Base-by-base conservation (phyloP, 2,113 vertebrate species). In the Thryonomys swinderianus region DNA sequence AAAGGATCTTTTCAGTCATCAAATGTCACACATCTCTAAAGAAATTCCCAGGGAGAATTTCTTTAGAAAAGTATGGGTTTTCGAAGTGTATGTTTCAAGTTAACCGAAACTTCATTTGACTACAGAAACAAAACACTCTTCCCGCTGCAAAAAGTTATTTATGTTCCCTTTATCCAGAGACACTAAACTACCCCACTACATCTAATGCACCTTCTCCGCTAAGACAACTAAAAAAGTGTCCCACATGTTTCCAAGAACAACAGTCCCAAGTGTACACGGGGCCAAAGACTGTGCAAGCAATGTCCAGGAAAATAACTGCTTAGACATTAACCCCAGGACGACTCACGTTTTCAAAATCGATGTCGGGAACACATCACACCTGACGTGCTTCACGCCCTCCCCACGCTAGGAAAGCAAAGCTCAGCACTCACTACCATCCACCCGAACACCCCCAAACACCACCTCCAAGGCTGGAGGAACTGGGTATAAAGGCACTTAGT, bases 21-120 rank as follows among this genome's bases (percentile, higher is more conserved):
- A 87, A 71, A 80, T 4, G 66, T 55, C 71, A 92, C 30, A 57
- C 48, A 40, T 23, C 37, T 74, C 32, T 87, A 10, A 48, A 66
- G 51, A 91, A 91, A 96, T 53, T 84, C 88, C 62, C 61, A n/a
- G 11, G 61, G 16, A 21, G n/a, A 55, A 73, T 91, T 79, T 64
- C 71, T 85, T 79, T 48, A 55, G 59, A n/a, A 85, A 74, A 40
- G 25, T 82, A 91, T 6, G 85, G 30, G 55, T 95, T 90, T 94
- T 76, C 92, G 62, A 81, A 95, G 40, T 32, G 62, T 16, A 53
- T 32, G 87, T 30, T 66, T 17, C 7, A n/a, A n/a, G 45, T 30
- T 10, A 48, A 79, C 40, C 37, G 85, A 88, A 95, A 94, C 71
- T 53, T 48, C 78, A 45, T 20, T 37, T 48, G 78, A n/a, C 73